Conservation (phyloP, 1,140 invertebrate species). For the Anastatus disparis region DNA sequence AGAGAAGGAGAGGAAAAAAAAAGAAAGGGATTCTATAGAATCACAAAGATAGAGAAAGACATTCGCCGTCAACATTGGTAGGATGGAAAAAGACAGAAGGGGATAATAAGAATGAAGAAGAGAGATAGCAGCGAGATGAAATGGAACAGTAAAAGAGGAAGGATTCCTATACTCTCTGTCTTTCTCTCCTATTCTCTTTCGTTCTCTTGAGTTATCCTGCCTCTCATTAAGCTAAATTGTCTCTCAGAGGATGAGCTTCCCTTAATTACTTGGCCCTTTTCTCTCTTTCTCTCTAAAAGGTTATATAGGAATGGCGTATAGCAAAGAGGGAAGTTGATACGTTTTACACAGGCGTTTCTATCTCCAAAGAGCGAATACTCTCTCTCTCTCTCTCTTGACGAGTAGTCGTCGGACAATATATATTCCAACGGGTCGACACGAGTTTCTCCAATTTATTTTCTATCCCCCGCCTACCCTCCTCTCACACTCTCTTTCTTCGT, state of each 20-base stretch:
- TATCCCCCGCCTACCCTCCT: background rate
- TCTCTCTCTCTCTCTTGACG: too few relatives aligned
- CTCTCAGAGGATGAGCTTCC: constrained; percentile 60
- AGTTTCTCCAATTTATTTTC: constrained; percentile 34
- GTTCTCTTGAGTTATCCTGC: constrained; percentile 48
- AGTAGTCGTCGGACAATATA: background rate
- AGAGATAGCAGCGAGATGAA: background rate
- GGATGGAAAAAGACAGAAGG: background rate
- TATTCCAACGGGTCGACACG: background rate
- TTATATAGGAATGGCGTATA: too few relatives aligned
- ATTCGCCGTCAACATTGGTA: background rate
- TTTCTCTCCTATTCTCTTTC: too few relatives aligned
- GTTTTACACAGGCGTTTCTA: constrained; percentile 35
- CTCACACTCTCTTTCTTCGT: background rate
- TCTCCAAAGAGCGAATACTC: constrained; percentile 4
- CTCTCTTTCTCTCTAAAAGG: background rate
- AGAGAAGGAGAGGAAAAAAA: background rate
- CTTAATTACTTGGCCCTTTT: constrained; percentile 59
- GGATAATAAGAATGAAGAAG: background rate
- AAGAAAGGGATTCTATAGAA: background rate
- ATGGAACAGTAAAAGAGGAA: background rate
- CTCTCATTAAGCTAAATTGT: constrained; percentile 64
- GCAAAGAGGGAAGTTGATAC: constrained; percentile 5
- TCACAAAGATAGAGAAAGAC: constrained; percentile 13
- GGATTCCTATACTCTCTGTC: too few relatives aligned